Evolutionary conservation across 2,888 invertebrate genomes (phyloP).

Genomic region (Eudemis profundana): DNA sequence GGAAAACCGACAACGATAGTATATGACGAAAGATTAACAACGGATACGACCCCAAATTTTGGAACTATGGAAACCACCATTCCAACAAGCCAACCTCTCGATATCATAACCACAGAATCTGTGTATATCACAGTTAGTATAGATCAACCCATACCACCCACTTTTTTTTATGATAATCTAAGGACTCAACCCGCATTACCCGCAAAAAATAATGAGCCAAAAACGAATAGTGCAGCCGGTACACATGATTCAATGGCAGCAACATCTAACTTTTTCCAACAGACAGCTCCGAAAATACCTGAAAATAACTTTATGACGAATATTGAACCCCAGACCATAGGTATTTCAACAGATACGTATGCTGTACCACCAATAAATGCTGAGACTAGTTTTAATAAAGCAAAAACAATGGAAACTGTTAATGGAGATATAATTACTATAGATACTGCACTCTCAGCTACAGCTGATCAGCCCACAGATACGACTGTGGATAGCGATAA

Average conservation of each 20-base stretch:
- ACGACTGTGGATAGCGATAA: too few relatives aligned
- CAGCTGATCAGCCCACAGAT: too few relatives aligned
- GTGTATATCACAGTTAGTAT: background rate
- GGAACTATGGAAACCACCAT: background rate
- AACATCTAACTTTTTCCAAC: background rate
- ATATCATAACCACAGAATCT: background rate
- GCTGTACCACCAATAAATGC: background rate
- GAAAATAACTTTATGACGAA: background rate
- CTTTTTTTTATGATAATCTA: background rate
- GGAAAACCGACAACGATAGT: conserved; percentile 6
- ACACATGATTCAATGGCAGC: background rate
- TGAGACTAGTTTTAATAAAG: background rate
- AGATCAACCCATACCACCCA: background rate
- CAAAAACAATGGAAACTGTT: background rate
- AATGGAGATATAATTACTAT: background rate
- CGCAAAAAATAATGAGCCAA: background rate
- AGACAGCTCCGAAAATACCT: background rate
- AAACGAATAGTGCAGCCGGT: background rate
- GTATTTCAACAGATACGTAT: background rate
- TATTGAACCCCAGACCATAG: background rate
- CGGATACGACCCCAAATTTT: background rate
- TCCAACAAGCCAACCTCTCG: background rate
- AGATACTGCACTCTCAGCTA: too few relatives aligned
- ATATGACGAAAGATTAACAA: conserved; percentile 2
- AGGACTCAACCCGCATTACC: background rate